These are phyloP conservation scores for Enteromius treurensis DNA, from an alignment of 2,797 vertebrate species.

Conservation along the genomic window DNA sequence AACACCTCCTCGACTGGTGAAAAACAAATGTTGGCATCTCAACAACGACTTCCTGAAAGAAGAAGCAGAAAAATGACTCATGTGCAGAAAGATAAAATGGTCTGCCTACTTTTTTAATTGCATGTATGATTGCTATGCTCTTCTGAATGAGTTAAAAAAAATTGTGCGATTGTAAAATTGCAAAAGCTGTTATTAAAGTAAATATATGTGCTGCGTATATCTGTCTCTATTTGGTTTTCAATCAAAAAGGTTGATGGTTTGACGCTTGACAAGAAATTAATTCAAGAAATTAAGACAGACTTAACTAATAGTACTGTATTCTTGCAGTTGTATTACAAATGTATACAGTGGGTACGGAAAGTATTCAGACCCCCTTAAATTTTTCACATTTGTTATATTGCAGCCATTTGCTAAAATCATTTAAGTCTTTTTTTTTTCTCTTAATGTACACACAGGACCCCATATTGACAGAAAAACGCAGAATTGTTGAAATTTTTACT, in stretches of 20 bases:
- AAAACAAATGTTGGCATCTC: constrained; percentile 3
- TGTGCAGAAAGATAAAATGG: constrained; percentile 1
- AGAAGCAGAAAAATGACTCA: background rate
- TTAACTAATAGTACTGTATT: background rate
- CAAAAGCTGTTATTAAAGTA: background rate
- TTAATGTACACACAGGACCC: too few relatives aligned
- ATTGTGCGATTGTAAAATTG: background rate
- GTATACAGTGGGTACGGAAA: too few relatives aligned
- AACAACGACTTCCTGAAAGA: constrained; percentile 8
- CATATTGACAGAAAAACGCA: too few relatives aligned
- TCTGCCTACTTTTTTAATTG: background rate
- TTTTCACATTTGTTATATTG: too few relatives aligned
- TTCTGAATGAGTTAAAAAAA: background rate
- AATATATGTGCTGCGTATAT: background rate
- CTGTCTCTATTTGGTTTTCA: background rate
- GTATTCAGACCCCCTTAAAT: too few relatives aligned
- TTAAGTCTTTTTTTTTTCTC: too few relatives aligned
- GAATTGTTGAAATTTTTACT: too few relatives aligned
- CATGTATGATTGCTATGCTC: background rate
- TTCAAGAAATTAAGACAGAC: background rate
- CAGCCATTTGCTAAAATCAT: too few relatives aligned
- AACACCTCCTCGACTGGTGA: background rate
- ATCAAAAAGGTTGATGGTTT: background rate
- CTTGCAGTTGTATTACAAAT: background rate
- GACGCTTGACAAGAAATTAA: background rate